Evolutionary conservation across 2,113 vertebrate species (phyloP), one percentile per base, ranked within the genome.

Genomic region (Bombycilla garrulus): DNA sequence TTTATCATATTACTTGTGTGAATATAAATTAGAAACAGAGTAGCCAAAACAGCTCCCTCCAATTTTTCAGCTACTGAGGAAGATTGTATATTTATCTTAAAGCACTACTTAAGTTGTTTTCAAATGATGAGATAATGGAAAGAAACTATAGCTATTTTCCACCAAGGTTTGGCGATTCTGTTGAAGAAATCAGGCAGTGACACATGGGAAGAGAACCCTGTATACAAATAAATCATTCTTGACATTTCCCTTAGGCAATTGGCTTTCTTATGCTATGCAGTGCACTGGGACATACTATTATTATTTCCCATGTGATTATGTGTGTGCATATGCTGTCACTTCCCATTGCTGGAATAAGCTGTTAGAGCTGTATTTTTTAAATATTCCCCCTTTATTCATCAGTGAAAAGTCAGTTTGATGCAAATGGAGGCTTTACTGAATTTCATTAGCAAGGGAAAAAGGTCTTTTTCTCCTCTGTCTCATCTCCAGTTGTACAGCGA

Each of bases 241-340:
- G 97, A 97, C 96, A 95, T 77, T 85, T 90, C 95, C 95, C 94
- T 95, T 97, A 95, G 96, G 97, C 96, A 56, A 6, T 57, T 96
- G 84, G 84, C 88, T 96, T 97, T 97, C 82, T 90, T 40, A 54
- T 74, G 90, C 69, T 93, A n/a, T 89, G 77, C 61, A 60, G 82
- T 93, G 92, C 81, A 88, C 86, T 42, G 92, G 93, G 92, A 97
- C 1, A 2, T 57, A 65, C 90, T 93, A 73, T 96, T 95, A 95
- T 96, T 97, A 91, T 94, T 96, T 97, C 81, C 58, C 92, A 62
- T 96, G 93, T 96, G 97, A 96, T 97, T 93, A 91, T 95, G 54
- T 86, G 51, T 88, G 79, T 93, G 86, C 89, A 90, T 92, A 77
- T 97, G 95, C 95, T 98, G 96, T 97, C 97, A 92, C 86, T 96